Conservation (phyloP, 2,113 vertebrate genomes). For the Bothrops jararaca region DNA sequence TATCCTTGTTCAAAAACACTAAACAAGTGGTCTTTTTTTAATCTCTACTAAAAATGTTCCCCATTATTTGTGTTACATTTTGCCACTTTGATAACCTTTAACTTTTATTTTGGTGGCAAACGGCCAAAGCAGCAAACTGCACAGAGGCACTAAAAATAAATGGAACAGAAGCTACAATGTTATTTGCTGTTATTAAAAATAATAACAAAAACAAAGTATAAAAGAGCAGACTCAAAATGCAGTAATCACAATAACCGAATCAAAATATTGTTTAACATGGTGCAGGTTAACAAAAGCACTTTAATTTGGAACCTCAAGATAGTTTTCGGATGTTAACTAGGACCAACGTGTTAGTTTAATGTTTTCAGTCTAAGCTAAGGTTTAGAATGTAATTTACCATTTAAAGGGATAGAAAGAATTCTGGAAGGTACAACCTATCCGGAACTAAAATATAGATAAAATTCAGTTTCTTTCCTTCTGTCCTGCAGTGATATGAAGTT, state of each 20-base stretch:
- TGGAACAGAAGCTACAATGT: background rate
- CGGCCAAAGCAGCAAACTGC: background rate
- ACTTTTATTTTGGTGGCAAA: background rate
- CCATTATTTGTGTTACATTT: background rate
- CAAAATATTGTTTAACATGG: background rate
- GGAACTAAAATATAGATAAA: background rate
- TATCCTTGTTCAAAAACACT: background rate
- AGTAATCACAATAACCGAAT: background rate
- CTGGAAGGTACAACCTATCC: background rate
- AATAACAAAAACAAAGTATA: background rate
- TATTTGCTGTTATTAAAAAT: background rate
- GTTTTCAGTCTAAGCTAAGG: background rate
- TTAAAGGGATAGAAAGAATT: background rate
- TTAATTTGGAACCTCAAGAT: background rate
- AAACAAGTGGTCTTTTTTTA: background rate
- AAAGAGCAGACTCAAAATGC: background rate
- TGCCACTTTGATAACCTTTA: background rate
- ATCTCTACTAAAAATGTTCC: background rate
- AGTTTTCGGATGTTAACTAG: background rate
- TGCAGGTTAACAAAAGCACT: background rate
- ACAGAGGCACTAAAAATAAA: background rate
- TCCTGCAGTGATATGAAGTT: background rate
- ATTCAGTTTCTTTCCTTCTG: background rate
- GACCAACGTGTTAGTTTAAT: background rate
- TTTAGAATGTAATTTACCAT: background rate